Percentiles rank a stretch among this genome's conserved stretches.
Evolutionary conservation across 2,113 vertebrate species (phyloP).

Genomic region (Neogobius melanostomus): DNA sequence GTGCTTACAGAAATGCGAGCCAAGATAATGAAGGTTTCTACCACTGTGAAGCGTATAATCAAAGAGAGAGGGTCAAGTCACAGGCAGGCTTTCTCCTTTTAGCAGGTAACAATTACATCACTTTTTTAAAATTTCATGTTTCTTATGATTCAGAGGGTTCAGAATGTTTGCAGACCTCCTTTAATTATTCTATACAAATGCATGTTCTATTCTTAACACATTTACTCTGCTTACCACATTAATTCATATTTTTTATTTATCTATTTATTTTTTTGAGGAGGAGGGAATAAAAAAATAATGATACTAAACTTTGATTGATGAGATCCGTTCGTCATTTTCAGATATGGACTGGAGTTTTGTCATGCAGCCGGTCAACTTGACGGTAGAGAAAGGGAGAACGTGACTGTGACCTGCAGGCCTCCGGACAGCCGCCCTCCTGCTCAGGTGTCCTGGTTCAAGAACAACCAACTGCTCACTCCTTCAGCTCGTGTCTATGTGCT

Average conservation of each 20-base stretch:
- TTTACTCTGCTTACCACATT: no score
- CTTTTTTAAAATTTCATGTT: background rate
- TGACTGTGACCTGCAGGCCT: slow-evolving; percentile 68
- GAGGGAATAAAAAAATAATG: no score
- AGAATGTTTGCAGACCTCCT: background rate
- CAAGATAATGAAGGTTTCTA: slow-evolving; percentile 73
- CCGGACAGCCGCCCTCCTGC: slow-evolving; percentile 69
- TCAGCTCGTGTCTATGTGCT: slow-evolving; percentile 33
- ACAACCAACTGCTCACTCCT: slow-evolving; percentile 55
- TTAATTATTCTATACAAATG: no score
- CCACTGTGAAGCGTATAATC: slow-evolving; percentile 74
- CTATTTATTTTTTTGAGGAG: no score
- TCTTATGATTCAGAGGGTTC: background rate
- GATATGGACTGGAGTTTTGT: slow-evolving; percentile 76
- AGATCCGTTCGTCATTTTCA: slow-evolving; percentile 25
- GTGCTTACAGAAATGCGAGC: slow-evolving; percentile 69
- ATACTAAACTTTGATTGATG: background rate
- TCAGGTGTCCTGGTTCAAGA: slow-evolving; percentile 75
- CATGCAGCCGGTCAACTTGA: slow-evolving; percentile 65
- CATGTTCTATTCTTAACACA: no score
- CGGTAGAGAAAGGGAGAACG: slow-evolving; percentile 56
- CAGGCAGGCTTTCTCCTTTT: slow-evolving; percentile 66
- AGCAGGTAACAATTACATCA: slow-evolving; percentile 61
- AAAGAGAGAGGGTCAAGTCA: slow-evolving; percentile 61
- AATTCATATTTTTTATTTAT: no score